Percentiles rank a stretch among this genome's conserved stretches.
Evolutionary conservation across 2,113 vertebrate genomes (phyloP).

Genomic region (Prionailurus viverrinus): DNA sequence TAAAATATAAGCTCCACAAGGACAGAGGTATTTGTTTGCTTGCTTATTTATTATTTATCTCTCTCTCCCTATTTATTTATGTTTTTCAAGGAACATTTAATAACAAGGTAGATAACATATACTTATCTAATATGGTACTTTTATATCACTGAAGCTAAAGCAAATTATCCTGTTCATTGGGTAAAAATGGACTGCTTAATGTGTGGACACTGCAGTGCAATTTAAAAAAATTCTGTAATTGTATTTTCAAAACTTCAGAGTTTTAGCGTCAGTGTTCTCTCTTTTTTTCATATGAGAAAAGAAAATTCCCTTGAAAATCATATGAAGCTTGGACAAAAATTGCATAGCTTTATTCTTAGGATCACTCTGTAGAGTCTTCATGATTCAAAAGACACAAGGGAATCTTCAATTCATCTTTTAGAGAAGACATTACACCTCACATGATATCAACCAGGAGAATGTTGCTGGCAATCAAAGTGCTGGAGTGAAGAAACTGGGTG

Average conservation of each 20-base stretch:
- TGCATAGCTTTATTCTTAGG: background rate
- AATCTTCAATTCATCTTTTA: conserved; percentile 89
- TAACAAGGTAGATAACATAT: background rate
- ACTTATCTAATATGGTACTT: background rate
- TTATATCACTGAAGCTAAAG: background rate
- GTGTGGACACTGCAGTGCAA: conserved; percentile 86
- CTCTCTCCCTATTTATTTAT: background rate
- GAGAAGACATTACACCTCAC: conserved; percentile 94
- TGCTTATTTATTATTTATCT: background rate
- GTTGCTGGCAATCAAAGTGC: conserved; percentile 92
- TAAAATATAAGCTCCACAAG: background rate
- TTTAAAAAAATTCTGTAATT: conserved; percentile 88
- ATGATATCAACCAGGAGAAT: conserved; percentile 95
- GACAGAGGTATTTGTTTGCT: background rate
- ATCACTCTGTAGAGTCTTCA: background rate
- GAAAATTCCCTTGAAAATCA: conserved; percentile 50
- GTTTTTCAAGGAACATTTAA: background rate
- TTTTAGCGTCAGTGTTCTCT: background rate
- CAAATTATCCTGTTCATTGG: conserved; percentile 89
- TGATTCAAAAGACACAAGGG: background rate
- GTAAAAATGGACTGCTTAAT: conserved; percentile 87
- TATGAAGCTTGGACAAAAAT: background rate
- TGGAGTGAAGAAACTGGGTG: conserved; percentile 83
- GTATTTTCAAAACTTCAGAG: background rate
- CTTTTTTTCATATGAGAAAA: background rate